phyloP scores from a whole-genome alignment of 2,888 invertebrate genomes.

The Amorpha juglandis region DNA sequence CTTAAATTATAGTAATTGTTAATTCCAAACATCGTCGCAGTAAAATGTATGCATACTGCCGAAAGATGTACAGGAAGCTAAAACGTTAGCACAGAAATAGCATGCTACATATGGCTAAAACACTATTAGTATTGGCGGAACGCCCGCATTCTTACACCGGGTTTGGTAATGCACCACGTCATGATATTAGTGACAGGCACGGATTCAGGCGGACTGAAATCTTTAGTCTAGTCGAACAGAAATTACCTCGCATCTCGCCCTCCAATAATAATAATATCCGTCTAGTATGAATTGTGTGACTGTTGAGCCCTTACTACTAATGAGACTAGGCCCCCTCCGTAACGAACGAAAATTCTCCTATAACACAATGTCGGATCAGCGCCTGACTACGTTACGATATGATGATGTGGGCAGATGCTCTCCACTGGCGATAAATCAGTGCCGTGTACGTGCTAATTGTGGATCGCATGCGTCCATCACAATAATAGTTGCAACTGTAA shows the following conservation, averaged over 20 bases:
- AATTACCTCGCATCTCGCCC: too few relatives aligned
- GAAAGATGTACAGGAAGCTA: not conserved
- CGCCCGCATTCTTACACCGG: not conserved
- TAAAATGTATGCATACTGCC: not conserved
- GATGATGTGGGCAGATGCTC: constrained; percentile 8
- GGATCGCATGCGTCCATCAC: constrained; percentile 15
- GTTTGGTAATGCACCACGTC: constrained; percentile 18
- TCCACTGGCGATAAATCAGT: constrained; percentile 19
- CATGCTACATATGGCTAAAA: constrained; percentile 22
- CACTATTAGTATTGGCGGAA: not conserved
- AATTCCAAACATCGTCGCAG: not conserved
- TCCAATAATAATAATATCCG: too few relatives aligned
- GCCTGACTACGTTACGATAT: not conserved
- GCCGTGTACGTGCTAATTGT: constrained; percentile 17
- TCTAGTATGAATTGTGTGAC: too few relatives aligned
- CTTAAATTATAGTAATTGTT: not conserved
- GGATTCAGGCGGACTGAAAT: not conserved
- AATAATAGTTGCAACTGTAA: constrained; percentile 20
- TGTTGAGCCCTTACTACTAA: too few relatives aligned
- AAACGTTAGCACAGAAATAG: constrained; percentile 7
- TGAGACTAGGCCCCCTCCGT: too few relatives aligned
- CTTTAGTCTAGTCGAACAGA: too few relatives aligned
- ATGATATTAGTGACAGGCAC: not conserved
- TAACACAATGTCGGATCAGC: not conserved
- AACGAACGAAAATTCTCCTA: too few relatives aligned